Evolutionary conservation across 1,140 invertebrate species (phyloP).

Genomic region (Periplaneta americana): DNA sequence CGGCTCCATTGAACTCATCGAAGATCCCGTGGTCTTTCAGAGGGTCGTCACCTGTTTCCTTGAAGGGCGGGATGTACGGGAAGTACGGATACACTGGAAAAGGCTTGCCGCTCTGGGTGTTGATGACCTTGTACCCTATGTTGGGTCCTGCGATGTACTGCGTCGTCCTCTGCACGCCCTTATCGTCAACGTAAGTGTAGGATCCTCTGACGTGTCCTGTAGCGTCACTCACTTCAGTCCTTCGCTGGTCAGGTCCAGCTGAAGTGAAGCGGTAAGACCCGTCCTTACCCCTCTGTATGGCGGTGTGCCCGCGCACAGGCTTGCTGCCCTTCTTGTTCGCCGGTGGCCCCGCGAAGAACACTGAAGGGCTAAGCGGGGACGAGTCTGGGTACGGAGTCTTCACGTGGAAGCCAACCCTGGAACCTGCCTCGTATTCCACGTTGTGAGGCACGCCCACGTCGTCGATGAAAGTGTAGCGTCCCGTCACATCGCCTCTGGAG

Average conservation of each 20-base stretch:
- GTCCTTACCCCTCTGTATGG: conserved; percentile 51
- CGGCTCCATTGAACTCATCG: not conserved
- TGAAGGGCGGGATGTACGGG: not conserved
- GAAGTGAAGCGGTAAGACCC: conserved; percentile 59
- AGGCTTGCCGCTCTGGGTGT: conserved; percentile 24
- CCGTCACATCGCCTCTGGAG: conserved; percentile 26
- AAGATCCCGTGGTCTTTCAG: too few species aligned
- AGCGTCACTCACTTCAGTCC: conserved; percentile 61
- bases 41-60: not conserved
- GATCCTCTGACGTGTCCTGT: conserved; percentile 62
- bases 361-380: conserved; percentile 24
- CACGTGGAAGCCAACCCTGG: conserved; percentile 64
- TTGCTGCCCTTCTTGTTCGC: conserved; percentile 34
- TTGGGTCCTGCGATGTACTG: conserved; percentile 68
- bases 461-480: conserved; percentile 60
- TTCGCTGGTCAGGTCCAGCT: conserved; percentile 61
- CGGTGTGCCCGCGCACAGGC: conserved; percentile 48
- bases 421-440: conserved; percentile 63
- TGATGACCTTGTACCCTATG: conserved; percentile 65
- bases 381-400: conserved; percentile 61
- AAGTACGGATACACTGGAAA: not conserved
- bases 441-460: conserved; percentile 64
- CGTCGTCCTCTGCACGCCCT: conserved; percentile 61
- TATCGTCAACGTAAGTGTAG: conserved; percentile 68
- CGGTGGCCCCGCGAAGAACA: conserved; percentile 46